Conservation (phyloP, 2,113 vertebrate species). For the Laticauda laticaudata region DNA sequence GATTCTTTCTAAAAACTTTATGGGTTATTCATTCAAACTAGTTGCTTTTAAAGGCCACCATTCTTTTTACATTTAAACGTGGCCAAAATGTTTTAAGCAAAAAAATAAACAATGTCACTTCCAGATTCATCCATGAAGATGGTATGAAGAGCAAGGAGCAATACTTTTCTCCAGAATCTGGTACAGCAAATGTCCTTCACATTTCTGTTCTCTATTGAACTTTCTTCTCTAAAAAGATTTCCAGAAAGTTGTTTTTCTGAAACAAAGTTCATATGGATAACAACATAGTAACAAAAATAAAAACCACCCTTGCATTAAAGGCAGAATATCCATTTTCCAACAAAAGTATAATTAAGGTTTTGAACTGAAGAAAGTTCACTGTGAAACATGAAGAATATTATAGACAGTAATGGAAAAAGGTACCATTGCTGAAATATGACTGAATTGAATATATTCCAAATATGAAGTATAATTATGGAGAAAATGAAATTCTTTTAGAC, state of each 20-base stretch:
- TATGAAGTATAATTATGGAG: background rate
- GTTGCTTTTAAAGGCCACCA: background rate
- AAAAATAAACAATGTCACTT: background rate
- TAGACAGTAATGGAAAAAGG: background rate
- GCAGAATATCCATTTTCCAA: background rate
- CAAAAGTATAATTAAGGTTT: background rate
- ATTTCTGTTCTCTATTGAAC: background rate
- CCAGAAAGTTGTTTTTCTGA: background rate
- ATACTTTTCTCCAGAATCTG: background rate
- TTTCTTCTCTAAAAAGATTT: background rate
- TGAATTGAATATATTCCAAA: background rate
- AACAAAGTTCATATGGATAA: background rate
- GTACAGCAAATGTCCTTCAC: fast-evolving
- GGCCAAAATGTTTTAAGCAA: background rate
- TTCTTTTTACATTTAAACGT: background rate
- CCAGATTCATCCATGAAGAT: background rate
- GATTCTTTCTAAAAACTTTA: no score
- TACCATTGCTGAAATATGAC: background rate
- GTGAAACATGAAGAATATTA: background rate
- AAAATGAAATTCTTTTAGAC: background rate
- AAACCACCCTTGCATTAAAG: background rate
- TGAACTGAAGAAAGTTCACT: background rate
- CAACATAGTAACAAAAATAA: background rate
- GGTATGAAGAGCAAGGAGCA: background rate
- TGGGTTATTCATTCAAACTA: background rate